Evolutionary conservation across 2,797 vertebrate species (phyloP), one percentile per base, ranked within the genome.

Genomic region (Telmatherina bonti): DNA sequence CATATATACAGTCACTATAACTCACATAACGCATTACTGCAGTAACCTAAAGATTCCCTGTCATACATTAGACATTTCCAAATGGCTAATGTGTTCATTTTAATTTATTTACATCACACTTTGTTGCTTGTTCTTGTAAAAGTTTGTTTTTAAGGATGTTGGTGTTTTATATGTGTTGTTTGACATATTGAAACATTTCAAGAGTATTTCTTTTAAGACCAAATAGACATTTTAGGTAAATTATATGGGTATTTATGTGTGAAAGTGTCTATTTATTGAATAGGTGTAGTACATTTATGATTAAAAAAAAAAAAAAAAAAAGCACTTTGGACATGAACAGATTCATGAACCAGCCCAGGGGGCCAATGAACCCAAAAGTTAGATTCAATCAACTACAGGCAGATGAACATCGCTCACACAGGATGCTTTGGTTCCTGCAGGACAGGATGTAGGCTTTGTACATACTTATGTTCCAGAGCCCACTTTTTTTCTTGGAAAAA

Each of bases 261-360:
- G 22, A 62, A 72, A 30, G 7, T 73, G 10, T 70, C 9, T 78
- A 70, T 76, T 73, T 72, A 72, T 78, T 77, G 60, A 20, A 66
- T 67, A 22, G 38, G 24, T 75, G 72, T 2, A 56, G 54, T 72
- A 67, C 47, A 70, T 69, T 68, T 49, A 33, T 26, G 5, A 57
- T 33, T n/a, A n/a, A n/a, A n/a, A n/a, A n/a, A n/a, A n/a, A n/a
- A n/a, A n/a, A n/a, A n/a, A n/a, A n/a, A n/a, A 80, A 66, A 45
- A 30, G 10, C 36, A 66, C 29, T 54, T 59, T 68, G 52, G 9
- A 43, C 15, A n/a, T 20, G 2, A 53, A 31, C 12, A 31, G 13
- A 30, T 49, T 3, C n/a, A 2, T 56, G 12, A 24, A 29, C n/a
- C 33, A 13, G 10, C n/a, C 7, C 3, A 47, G 45, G 20, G 6